A percentile compares a stretch with the other conserved stretches of the same genome.
Conservation (phyloP, 2,888 invertebrate species). For the Sepiola atlantica region DNA sequence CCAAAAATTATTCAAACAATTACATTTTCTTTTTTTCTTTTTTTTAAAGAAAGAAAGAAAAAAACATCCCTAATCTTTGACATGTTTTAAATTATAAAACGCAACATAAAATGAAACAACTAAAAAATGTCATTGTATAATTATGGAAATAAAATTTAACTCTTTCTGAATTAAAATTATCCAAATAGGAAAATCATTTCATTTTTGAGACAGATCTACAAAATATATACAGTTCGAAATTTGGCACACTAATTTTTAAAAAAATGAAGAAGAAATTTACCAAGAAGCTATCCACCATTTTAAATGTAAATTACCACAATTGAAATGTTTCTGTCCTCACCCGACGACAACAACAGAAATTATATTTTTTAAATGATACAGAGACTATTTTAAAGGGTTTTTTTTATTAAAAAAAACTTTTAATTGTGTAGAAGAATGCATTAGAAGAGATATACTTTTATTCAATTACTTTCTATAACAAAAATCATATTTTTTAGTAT, state of each 20-base stretch:
- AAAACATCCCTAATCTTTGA: background rate
- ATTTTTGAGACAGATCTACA: background rate
- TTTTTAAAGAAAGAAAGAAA: background rate
- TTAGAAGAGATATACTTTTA: background rate
- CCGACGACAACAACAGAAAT: background rate
- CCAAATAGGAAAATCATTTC: background rate
- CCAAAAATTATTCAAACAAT: background rate
- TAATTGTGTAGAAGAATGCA: background rate
- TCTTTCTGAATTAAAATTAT: slow-evolving; percentile 6
- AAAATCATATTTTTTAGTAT: background rate
- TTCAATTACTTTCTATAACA: background rate
- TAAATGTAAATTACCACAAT: background rate
- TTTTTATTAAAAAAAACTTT: slow-evolving; percentile 9
- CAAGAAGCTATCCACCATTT: background rate
- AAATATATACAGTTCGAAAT: background rate
- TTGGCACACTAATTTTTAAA: background rate
- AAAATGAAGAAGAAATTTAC: background rate
- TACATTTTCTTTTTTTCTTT: background rate
- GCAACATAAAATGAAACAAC: no score
- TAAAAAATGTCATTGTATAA: background rate
- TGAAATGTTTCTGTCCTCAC: background rate
- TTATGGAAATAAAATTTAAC: background rate
- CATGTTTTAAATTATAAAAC: background rate
- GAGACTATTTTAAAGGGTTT: slow-evolving; percentile 1
- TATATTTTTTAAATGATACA: slow-evolving; percentile 32